Evolutionary conservation across 1,140 invertebrate species (phyloP), one percentile per base, ranked within the genome.

Genomic region (Polypedilum pembai): DNA sequence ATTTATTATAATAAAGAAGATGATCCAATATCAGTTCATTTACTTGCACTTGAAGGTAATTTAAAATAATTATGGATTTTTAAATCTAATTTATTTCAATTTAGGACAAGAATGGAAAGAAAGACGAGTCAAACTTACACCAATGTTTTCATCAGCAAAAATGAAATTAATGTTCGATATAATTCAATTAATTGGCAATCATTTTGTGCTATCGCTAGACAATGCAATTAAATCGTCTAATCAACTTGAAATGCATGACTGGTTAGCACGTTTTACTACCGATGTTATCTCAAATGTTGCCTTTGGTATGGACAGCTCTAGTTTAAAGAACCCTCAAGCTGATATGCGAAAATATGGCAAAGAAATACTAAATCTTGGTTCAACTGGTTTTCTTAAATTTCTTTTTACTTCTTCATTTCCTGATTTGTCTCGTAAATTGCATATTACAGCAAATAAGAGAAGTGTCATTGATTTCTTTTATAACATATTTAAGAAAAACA

Each of bases 401-500:
- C 10, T 18, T 2, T 69, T 69, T 10, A 69, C 65, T 18, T 69
- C n/a, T 2, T 18, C 65, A 69, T 69, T 69, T 69, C 65, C 65
- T 8, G 20, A 20, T 0, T 18, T 21, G 17, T 69, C 65, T 3
- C n/a, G 20, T 3, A 69, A 69, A 69, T 8, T 69, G 65, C 65
- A 69, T 20, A 8, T 69, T 4, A 69, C 65, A 10, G 65, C 65
- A 20, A 69, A 69, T 7, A 69, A 69, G 17, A n/a, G 3, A 7
- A 69, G 12, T 69, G 65, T 69, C 65, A 69, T 69, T 21, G 65
- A 80, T n/a, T 88, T 88, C 76, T 87, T 88, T 77, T 83, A 81
- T 74, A 79, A 83, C 72, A 78, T 85, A 20, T 85, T 88, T 2
- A 82, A 83, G 72, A 83, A 86, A 75, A 86, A 86, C 73, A 83